Percentiles rank a stretch among this genome's conserved stretches.
phyloP scores from a whole-genome alignment of 2,888 invertebrate genomes.

The Steinernema hermaphroditum region DNA sequence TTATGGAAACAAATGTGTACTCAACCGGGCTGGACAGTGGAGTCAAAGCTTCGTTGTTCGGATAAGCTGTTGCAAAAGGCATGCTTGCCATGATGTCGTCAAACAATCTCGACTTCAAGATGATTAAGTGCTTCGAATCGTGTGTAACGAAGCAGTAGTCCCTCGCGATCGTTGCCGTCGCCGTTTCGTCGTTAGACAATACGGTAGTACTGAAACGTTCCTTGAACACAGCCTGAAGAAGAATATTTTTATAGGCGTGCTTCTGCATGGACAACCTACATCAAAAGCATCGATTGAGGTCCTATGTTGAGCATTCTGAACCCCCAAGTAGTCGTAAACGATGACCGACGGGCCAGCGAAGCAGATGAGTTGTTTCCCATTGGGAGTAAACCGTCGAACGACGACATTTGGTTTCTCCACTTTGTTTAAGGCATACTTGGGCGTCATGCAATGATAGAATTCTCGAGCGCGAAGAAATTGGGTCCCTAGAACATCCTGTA shows the following conservation, averaged over 20 bases:
- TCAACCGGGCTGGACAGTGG: constrained; percentile 30
- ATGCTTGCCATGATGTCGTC: constrained; percentile 11
- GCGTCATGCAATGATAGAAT: constrained; percentile 40
- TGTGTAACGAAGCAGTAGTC: constrained; percentile 39
- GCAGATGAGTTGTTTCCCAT: constrained; percentile 33
- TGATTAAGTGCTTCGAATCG: constrained; percentile 29
- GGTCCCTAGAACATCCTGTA: too few relatives aligned
- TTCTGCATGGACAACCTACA: not conserved
- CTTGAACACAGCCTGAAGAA: not conserved
- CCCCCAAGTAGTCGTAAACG: constrained; percentile 32
- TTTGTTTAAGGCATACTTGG: not conserved
- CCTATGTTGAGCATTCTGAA: not conserved
- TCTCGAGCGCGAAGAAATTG: constrained; percentile 38
- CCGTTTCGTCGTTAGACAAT: not conserved
- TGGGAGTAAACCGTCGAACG: constrained; percentile 42
- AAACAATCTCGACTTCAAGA: not conserved
- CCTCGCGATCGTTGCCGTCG: constrained; percentile 26
- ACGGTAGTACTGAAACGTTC: not conserved
- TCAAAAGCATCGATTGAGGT: not conserved
- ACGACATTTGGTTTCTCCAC: constrained; percentile 35
- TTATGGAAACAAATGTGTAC: constrained; percentile 38
- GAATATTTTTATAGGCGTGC: not conserved
- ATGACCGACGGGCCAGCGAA: constrained; percentile 12
- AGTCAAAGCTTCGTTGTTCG: constrained; percentile 41
- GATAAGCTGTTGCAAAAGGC: not conserved